Percentiles rank a stretch among this genome's conserved stretches.
phyloP scores from a whole-genome alignment of 2,113 vertebrate genomes.

The Muscicapa adusta region DNA sequence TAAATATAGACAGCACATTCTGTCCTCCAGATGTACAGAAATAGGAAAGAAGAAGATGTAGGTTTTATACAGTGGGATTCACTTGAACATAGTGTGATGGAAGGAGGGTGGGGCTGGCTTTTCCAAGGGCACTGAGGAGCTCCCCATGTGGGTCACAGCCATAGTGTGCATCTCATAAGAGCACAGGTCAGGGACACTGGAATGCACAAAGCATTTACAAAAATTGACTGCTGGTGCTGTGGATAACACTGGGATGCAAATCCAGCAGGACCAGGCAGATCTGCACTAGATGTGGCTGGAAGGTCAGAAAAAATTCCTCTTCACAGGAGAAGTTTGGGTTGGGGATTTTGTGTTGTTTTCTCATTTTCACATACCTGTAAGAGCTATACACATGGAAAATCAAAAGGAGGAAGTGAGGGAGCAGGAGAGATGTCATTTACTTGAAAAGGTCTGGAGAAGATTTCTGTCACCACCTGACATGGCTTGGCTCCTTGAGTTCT shows the following conservation, averaged over 20 bases:
- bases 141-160: neutral
- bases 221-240: neutral
- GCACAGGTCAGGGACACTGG: neutral
- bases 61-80: neutral
- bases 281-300: neutral
- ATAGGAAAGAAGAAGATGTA: neutral
- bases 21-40: neutral
- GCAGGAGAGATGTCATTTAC: neutral
- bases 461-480: neutral
- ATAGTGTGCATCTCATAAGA: neutral
- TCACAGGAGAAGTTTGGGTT: neutral
- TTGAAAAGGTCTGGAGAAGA: neutral
- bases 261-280: neutral
- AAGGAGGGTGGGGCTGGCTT: neutral
- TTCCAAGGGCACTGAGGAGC: neutral
- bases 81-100: neutral
- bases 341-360: neutral
- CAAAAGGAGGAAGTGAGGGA: neutral
- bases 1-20: neutral
- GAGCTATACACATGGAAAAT: neutral
- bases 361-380: neutral
- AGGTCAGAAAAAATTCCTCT: neutral
- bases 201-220: neutral
- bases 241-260: neutral
- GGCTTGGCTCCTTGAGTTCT: neutral